phyloP scores from a whole-genome alignment of 2,797 vertebrate species.

The Danio jaintianensis region DNA sequence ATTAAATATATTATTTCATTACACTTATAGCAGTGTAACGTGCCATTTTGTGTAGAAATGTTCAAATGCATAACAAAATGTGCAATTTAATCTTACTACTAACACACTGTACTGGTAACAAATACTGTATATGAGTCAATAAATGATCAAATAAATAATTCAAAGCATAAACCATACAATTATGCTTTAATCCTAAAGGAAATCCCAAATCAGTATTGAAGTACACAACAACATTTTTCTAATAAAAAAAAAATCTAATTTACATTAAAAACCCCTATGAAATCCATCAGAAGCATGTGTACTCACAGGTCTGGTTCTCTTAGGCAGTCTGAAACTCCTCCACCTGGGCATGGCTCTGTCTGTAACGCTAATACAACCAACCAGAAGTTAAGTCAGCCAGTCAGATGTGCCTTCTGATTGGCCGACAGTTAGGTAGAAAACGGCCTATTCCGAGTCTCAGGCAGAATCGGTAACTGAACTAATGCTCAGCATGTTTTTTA shows the following conservation, averaged over 20 bases:
- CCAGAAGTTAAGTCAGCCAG: slow-evolving; percentile 34
- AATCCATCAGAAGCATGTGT: slow-evolving; percentile 18
- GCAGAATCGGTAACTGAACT: slow-evolving; percentile 1
- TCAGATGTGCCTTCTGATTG: slow-evolving; percentile 32
- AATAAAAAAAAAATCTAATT: no score
- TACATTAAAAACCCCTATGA: background rate
- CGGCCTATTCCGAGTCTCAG: background rate
- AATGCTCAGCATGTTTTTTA: background rate
- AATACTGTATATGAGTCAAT: background rate
- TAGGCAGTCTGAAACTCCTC: slow-evolving; percentile 68
- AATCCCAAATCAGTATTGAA: background rate
- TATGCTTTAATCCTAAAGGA: background rate
- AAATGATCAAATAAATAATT: background rate
- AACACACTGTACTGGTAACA: background rate
- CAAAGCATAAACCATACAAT: background rate
- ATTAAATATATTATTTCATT: background rate
- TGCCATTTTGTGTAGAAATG: background rate
- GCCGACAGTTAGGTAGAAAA: slow-evolving; percentile 31
- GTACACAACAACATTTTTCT: background rate
- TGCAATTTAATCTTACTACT: background rate
- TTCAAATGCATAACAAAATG: background rate
- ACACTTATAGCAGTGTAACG: background rate
- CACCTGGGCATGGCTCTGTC: slow-evolving; percentile 70
- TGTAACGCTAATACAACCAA: slow-evolving; percentile 41
- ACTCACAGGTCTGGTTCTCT: slow-evolving; percentile 65